A percentile compares a stretch with the other conserved stretches of the same genome.
phyloP scores from a whole-genome alignment of 2,113 vertebrate species.

The Cebidichthys violaceus region DNA sequence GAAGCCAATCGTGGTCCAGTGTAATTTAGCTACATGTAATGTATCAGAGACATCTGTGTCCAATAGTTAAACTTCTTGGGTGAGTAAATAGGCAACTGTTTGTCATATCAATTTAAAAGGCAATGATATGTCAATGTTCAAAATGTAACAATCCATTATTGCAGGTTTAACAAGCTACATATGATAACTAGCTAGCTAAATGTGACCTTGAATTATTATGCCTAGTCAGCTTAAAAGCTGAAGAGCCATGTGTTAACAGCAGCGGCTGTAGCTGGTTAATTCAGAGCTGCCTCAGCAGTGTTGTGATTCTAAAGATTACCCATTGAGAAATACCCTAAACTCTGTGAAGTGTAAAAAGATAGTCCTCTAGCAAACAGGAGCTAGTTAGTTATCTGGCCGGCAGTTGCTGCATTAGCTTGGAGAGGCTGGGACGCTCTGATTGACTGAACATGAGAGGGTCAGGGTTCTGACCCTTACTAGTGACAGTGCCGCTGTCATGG shows the following conservation, averaged over 20 bases:
- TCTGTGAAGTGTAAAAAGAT: neutral
- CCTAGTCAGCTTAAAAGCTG: neutral
- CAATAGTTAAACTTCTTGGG: neutral
- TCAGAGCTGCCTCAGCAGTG: slow-evolving; percentile 1
- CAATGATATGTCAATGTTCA: neutral
- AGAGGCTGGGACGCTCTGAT: neutral
- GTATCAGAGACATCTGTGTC: neutral
- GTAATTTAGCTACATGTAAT: neutral
- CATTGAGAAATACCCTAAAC: neutral
- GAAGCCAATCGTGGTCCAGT: neutral
- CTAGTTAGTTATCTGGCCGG: neutral
- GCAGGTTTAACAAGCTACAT: neutral
- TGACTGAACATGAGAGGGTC: neutral
- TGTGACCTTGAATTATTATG: neutral
- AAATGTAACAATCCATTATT: neutral
- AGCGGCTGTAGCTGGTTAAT: neutral
- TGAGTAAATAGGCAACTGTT: too few species aligned
- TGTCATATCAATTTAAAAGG: neutral
- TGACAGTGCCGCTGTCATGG: neutral
- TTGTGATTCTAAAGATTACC: slow-evolving; percentile 3
- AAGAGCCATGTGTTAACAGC: neutral
- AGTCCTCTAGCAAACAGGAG: neutral
- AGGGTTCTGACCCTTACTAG: neutral
- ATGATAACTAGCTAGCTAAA: neutral
- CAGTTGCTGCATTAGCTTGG: neutral